Conservation (phyloP, 1,140 invertebrate genomes). For the Drosophila saltans region DNA sequence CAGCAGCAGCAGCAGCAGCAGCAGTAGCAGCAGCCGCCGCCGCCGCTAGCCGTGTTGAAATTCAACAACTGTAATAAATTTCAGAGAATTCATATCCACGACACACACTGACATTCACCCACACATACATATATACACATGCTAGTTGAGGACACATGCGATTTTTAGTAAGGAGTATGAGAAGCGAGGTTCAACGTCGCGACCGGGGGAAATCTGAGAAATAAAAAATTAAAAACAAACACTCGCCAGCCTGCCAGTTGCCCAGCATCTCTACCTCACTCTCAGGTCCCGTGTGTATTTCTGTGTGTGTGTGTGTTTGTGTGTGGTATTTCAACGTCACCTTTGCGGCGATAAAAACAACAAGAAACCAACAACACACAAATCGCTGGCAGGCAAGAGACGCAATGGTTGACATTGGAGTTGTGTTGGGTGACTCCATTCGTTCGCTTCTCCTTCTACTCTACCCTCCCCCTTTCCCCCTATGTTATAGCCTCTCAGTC, state of each 20-base stretch:
- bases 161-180: constrained; percentile 16
- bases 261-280: neutral
- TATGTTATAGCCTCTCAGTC: neutral
- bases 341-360: constrained; percentile 56
- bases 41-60: constrained; percentile 38
- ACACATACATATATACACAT: neutral
- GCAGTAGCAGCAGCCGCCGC: neutral
- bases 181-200: neutral
- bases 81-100: constrained; percentile 25
- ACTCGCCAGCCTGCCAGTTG: constrained; percentile 30
- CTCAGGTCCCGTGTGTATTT: neutral
- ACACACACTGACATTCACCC: neutral
- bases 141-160: neutral
- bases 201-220: constrained; percentile 53
- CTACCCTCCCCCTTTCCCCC: neutral
- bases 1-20: constrained; percentile 14
- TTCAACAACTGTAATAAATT: constrained; percentile 69
- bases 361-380: constrained; percentile 26
- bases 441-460: neutral
- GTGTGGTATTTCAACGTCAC: constrained; percentile 55
- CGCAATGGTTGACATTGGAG: constrained; percentile 5
- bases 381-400: constrained; percentile 26
- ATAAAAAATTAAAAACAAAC: constrained; percentile 76
- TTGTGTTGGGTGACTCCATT: constrained; percentile 11
- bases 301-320: neutral